phyloP scores from a whole-genome alignment of 2,113 vertebrate genomes.

The Chloroceryle aenea region DNA sequence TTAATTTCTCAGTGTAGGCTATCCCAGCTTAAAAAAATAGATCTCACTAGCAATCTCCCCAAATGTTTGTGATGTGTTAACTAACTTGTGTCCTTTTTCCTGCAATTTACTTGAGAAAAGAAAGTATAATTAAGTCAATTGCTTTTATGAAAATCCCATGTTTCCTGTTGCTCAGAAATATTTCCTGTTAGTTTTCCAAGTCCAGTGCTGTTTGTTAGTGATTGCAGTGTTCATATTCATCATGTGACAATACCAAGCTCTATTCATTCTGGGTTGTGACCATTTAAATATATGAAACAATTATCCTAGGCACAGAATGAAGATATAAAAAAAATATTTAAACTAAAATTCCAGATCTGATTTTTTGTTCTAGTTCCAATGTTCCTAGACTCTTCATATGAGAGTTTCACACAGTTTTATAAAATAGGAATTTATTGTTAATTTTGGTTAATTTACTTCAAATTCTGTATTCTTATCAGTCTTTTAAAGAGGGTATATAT shows the following conservation, averaged over 20 bases:
- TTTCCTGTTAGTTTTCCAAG: background rate
- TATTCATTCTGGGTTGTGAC: background rate
- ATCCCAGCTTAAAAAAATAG: background rate
- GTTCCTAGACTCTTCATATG: background rate
- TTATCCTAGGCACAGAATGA: background rate
- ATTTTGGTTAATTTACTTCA: background rate
- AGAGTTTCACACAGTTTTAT: background rate
- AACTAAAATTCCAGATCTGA: background rate
- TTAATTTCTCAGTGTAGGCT: background rate
- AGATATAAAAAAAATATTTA: background rate
- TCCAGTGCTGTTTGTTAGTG: background rate
- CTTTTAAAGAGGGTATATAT: background rate
- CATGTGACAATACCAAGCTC: background rate
- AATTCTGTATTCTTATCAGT: slow-evolving; percentile 14
- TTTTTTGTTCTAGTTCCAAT: background rate
- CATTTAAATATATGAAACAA: background rate
- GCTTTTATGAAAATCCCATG: background rate
- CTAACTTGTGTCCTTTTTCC: background rate
- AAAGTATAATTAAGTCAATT: background rate
- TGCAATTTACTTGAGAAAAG: background rate
- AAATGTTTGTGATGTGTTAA: background rate
- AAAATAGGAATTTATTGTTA: background rate
- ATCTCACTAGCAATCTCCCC: background rate
- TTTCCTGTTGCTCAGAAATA: background rate
- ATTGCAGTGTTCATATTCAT: background rate